phyloP scores from a whole-genome alignment of 2,113 vertebrate genomes.

The Chrysochloris asiatica region DNA sequence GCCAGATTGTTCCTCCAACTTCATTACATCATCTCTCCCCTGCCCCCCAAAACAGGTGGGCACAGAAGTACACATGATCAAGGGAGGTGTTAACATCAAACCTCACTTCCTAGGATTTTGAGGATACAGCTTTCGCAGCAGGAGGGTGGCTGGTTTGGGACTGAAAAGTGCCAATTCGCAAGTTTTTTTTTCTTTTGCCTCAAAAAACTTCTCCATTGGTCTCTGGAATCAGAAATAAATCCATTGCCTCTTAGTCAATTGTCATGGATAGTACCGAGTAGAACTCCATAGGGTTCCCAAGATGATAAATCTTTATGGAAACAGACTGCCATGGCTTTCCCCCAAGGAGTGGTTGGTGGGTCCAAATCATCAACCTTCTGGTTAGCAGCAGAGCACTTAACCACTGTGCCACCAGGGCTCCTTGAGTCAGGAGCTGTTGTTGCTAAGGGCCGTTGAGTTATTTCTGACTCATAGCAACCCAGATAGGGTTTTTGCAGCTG shows the following conservation, averaged over 20 bases:
- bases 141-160: conserved; percentile 9
- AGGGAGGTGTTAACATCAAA: background rate
- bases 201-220: background rate
- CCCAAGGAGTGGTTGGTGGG: background rate
- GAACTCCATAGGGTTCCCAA: background rate
- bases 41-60: background rate
- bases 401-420: background rate
- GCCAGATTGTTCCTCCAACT: background rate
- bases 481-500: no score
- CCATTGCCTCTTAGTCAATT: background rate
- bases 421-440: background rate
- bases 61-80: background rate
- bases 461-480: no score
- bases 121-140: background rate
- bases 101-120: background rate
- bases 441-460: no score
- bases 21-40: background rate
- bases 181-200: background rate
- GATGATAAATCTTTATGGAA: background rate
- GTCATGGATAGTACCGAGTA: background rate
- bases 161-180: background rate
- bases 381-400: background rate
- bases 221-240: background rate
- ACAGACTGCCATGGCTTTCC: background rate
- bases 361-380: background rate